A percentile compares a stretch with the other conserved stretches of the same genome.
These are phyloP conservation scores for Agrypnia vestita DNA, from an alignment of 1,140 invertebrate genomes.

Conservation along the genomic window DNA sequence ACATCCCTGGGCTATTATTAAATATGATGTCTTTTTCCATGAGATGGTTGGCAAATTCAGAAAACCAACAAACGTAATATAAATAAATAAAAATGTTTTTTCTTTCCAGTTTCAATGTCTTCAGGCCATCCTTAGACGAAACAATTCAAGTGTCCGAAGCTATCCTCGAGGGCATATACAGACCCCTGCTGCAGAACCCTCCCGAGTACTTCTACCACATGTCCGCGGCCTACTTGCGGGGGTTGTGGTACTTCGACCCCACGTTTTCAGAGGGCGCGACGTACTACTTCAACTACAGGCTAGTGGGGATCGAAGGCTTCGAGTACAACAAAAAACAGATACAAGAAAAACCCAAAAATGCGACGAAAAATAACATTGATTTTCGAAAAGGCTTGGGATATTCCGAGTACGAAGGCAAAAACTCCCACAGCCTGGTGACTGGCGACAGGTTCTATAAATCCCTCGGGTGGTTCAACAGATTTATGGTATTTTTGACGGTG, in stretches of 20 bases:
- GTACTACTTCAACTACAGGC: conserved; percentile 64
- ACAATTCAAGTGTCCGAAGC: conserved; percentile 67
- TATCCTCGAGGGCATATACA: conserved; percentile 67
- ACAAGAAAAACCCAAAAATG: background rate
- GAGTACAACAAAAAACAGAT: conserved; percentile 59
- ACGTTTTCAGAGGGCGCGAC: conserved; percentile 63
- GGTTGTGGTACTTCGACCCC: conserved; percentile 68
- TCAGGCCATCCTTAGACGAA: conserved; percentile 68
- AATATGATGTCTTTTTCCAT: no score
- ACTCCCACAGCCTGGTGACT: background rate
- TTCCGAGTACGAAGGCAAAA: conserved; percentile 24
- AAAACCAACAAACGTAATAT: no score
- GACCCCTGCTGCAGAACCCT: conserved; percentile 67
- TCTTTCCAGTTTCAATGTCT: conserved; percentile 74
- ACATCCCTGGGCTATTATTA: no score
- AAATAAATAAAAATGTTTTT: background rate
- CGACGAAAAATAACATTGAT: conserved; percentile 1
- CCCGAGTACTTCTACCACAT: conserved; percentile 71
- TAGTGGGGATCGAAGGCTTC: conserved; percentile 67
- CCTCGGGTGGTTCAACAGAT: conserved; percentile 51
- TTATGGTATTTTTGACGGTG: conserved; percentile 38
- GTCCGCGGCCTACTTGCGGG: conserved; percentile 68
- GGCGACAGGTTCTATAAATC: conserved; percentile 40
- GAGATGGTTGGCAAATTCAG: no score
- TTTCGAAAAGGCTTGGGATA: conserved; percentile 31